Percentiles rank a stretch among this genome's conserved stretches.
These are phyloP conservation scores for Acrocera orbiculus DNA, from an alignment of 2,888 invertebrate genomes.

Conservation along the genomic window DNA sequence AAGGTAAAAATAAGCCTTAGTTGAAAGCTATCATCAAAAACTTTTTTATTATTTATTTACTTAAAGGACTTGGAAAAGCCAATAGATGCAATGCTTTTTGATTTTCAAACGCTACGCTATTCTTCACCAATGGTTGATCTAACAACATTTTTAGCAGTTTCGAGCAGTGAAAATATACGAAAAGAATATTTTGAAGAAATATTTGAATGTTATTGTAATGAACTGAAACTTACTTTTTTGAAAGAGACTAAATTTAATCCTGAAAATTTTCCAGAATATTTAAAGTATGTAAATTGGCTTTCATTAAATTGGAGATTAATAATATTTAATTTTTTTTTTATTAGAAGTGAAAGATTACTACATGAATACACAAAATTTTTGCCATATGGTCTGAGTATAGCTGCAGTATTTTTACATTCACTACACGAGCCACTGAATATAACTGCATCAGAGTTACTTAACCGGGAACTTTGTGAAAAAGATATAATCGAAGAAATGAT, in stretches of 20 bases:
- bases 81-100: slow-evolving; percentile 25
- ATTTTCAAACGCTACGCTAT: slow-evolving; percentile 26
- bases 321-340: background rate
- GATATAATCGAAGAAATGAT: slow-evolving; percentile 12
- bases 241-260: slow-evolving; percentile 7
- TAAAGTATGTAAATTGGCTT: slow-evolving; percentile 15
- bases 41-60: background rate
- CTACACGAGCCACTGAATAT: slow-evolving; percentile 17
- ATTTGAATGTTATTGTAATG: slow-evolving; percentile 21
- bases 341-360: slow-evolving; percentile 19
- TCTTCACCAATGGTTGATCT: slow-evolving; percentile 29
- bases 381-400: slow-evolving; percentile 18
- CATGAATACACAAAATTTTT: slow-evolving; percentile 22
- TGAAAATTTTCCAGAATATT: slow-evolving; percentile 17
- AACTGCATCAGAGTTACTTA: slow-evolving; percentile 13
- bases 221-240: slow-evolving; percentile 15
- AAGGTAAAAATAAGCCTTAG: slow-evolving; percentile 4
- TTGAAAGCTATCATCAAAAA: background rate
- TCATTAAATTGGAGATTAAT: background rate
- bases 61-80: slow-evolving; percentile 15
- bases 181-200: slow-evolving; percentile 19
- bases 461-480: slow-evolving; percentile 9
- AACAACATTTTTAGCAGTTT: slow-evolving; percentile 20
- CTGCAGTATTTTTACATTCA: slow-evolving; percentile 18
- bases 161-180: slow-evolving; percentile 21